These are phyloP conservation scores for Heliconius cydno DNA, from an alignment of 2,888 invertebrate genomes.

Conservation along the genomic window DNA sequence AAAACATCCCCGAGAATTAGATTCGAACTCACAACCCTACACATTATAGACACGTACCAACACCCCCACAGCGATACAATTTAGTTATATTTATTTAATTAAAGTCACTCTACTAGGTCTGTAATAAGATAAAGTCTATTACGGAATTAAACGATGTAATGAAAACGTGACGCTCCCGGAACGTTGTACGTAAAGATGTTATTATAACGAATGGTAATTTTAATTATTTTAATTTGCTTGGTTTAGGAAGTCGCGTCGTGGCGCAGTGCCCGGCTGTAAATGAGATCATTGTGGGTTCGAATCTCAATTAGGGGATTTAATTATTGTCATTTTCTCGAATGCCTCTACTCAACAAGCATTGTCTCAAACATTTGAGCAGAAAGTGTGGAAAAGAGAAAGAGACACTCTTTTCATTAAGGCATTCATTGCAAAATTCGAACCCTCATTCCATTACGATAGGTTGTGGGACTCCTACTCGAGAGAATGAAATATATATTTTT, in stretches of 20 bases:
- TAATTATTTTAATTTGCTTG: constrained; percentile 12
- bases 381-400: too few relatives aligned
- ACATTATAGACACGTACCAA: not conserved
- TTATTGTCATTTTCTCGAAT: too few relatives aligned
- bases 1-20: not conserved
- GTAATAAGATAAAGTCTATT: constrained; percentile 31
- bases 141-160: constrained; percentile 16
- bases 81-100: constrained; percentile 26
- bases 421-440: too few relatives aligned
- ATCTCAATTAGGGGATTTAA: not conserved
- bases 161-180: constrained; percentile 8
- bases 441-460: too few relatives aligned
- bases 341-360: too few relatives aligned
- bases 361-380: too few relatives aligned
- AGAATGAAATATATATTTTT: too few relatives aligned
- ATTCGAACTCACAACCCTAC: not conserved
- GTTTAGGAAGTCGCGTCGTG: not conserved
- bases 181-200: not conserved
- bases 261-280: not conserved
- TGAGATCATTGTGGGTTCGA: not conserved
- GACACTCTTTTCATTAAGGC: too few relatives aligned
- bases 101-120: constrained; percentile 11
- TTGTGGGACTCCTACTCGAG: too few relatives aligned
- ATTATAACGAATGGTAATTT: constrained; percentile 15
- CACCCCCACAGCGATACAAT: not conserved